Conservation (phyloP, 2,113 vertebrate genomes). For the Labeo rohita region DNA sequence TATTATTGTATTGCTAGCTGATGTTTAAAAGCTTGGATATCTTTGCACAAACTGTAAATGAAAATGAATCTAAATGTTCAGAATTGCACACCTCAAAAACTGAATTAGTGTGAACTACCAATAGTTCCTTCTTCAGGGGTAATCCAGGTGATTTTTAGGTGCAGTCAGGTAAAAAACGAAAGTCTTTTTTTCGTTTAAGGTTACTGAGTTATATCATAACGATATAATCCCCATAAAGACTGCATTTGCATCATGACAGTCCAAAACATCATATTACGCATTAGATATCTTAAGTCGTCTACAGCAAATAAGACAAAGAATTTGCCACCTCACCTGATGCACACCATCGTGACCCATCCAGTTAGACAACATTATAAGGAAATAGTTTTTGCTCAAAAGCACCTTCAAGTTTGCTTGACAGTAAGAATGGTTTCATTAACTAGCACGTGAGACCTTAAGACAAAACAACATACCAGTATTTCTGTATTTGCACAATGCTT, state of each 20-base stretch:
- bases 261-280: neutral
- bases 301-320: neutral
- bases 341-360: neutral
- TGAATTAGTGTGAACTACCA: neutral
- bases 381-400: neutral
- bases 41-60: neutral
- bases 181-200: neutral
- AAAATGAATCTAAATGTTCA: neutral
- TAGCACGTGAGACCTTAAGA: neutral
- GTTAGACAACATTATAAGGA: neutral
- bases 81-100: neutral
- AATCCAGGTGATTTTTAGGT: neutral
- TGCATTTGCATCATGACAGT: neutral
- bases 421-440: neutral
- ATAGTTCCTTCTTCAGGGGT: neutral
- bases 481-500: neutral
- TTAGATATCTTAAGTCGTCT: neutral
- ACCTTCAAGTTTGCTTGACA: neutral
- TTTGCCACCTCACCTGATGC: neutral
- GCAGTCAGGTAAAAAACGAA: neutral
- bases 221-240: neutral
- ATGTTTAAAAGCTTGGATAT: neutral
- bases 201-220: neutral
- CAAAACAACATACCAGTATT: neutral
- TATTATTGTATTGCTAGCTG: neutral